Evolutionary conservation across 2,888 invertebrate genomes (phyloP).

Genomic region (Zele albiditarsus): DNA sequence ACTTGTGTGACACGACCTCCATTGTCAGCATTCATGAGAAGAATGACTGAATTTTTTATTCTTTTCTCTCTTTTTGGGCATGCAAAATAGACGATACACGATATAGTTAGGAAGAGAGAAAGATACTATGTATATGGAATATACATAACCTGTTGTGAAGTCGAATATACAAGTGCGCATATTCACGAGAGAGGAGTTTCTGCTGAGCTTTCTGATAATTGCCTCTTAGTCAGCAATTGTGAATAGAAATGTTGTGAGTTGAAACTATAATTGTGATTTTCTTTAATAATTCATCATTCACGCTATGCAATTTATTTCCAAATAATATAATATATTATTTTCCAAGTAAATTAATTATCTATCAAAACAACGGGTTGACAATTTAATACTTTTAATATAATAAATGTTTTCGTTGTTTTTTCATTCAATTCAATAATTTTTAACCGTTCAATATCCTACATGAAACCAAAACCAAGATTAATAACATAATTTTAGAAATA

Average conservation of each 20-base stretch:
- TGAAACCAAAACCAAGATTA: neutral
- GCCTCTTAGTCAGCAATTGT: neutral
- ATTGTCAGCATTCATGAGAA: neutral
- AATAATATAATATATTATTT: too few species aligned
- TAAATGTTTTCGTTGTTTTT: too few species aligned
- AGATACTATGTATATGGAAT: neutral
- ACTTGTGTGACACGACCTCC: neutral
- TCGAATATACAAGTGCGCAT: neutral
- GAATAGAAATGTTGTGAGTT: neutral
- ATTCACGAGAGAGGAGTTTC: neutral
- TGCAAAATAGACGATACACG: neutral
- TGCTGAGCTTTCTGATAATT: slow-evolving; percentile 1
- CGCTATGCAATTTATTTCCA: neutral
- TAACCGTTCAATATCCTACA: neutral
- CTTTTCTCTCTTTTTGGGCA: neutral
- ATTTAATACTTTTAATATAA: too few species aligned
- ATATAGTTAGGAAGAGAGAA: neutral
- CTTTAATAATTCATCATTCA: neutral
- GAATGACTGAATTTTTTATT: neutral
- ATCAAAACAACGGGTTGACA: too few species aligned
- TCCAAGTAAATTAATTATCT: too few species aligned
- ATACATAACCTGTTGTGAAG: neutral
- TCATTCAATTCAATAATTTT: too few species aligned
- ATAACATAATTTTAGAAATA: neutral
- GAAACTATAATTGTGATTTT: neutral